These are phyloP conservation scores for Barypeithes pellucidus DNA, from an alignment of 2,888 invertebrate species.

Conservation along the genomic window DNA sequence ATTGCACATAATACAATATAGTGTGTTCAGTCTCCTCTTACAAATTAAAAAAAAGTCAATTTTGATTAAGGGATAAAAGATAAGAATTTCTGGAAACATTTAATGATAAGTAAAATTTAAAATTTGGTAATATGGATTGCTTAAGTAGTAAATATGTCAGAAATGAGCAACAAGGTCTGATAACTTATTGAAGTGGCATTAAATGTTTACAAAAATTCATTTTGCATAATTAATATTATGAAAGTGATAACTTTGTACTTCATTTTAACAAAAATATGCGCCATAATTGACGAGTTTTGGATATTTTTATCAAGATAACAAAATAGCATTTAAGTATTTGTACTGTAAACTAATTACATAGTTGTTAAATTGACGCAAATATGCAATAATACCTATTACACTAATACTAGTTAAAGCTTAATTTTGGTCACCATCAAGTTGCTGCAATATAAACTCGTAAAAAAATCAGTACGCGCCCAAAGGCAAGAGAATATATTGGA, in stretches of 20 bases:
- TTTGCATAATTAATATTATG: conserved; percentile 52
- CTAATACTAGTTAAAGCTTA: conserved; percentile 53
- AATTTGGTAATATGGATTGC: neutral
- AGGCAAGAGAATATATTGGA: conserved; percentile 54
- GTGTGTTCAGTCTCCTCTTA: conserved; percentile 56
- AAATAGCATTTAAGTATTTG: conserved; percentile 61
- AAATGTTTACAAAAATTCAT: conserved; percentile 54
- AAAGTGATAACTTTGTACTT: conserved; percentile 67
- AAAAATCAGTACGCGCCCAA: conserved; percentile 61
- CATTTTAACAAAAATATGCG: conserved; percentile 69
- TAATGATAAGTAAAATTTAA: conserved; percentile 6
- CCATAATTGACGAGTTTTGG: conserved; percentile 65
- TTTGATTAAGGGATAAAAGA: conserved; percentile 34
- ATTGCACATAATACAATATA: conserved; percentile 61
- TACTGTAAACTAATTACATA: conserved; percentile 44
- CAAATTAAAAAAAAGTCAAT: conserved; percentile 47
- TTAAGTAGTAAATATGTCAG: conserved; percentile 14
- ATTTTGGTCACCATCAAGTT: conserved; percentile 30
- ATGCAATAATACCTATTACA: conserved; percentile 35
- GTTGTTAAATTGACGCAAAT: conserved; percentile 30
- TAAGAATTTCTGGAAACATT: conserved; percentile 33
- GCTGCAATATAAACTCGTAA: conserved; percentile 53
- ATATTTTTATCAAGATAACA: conserved; percentile 61
- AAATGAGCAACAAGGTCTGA: conserved; percentile 22
- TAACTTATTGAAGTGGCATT: conserved; percentile 46